These are phyloP conservation scores for Geophilus truncorum DNA, from an alignment of 2,888 invertebrate species.

Conservation along the genomic window DNA sequence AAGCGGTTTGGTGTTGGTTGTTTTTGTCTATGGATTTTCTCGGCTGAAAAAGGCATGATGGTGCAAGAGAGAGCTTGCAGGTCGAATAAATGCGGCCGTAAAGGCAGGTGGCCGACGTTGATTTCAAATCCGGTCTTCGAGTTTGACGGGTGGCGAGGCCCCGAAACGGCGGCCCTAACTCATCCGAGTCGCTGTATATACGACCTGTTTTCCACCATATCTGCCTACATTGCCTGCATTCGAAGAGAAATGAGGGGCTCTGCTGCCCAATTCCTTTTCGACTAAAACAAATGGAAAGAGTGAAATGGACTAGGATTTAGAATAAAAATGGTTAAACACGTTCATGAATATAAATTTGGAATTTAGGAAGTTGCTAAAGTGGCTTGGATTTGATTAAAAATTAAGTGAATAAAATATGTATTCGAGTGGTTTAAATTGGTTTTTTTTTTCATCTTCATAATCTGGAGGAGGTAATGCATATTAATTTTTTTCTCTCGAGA, in stretches of 20 bases:
- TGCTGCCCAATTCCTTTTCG: not conserved
- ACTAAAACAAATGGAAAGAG: slow-evolving; percentile 1
- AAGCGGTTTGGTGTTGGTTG: not conserved
- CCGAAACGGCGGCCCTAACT: slow-evolving; percentile 15
- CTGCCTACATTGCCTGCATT: slow-evolving; percentile 6
- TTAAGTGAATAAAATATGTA: not conserved
- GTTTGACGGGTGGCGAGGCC: slow-evolving; percentile 27
- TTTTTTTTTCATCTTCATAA: not conserved
- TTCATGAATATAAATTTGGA: slow-evolving; percentile 10
- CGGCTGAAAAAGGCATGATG: slow-evolving; percentile 5
- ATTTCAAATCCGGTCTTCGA: slow-evolving; percentile 17
- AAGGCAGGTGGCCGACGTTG: slow-evolving; percentile 27
- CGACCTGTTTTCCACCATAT: slow-evolving; percentile 21
- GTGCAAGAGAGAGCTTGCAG: slow-evolving; percentile 12
- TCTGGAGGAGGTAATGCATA: too few species aligned
- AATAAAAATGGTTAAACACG: slow-evolving; percentile 15
- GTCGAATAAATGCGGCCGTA: slow-evolving; percentile 27
- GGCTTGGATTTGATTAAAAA: not conserved
- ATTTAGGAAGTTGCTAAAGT: not conserved
- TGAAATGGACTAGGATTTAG: slow-evolving; percentile 7
- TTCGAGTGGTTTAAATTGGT: not conserved
- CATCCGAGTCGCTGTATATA: slow-evolving; percentile 8
- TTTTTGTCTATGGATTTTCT: slow-evolving; percentile 2
- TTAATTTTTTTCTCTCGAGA: too few species aligned
- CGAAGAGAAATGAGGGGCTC: not conserved